Conservation (phyloP, 2,797 vertebrate genomes). For the Crypturellus tataupa region DNA sequence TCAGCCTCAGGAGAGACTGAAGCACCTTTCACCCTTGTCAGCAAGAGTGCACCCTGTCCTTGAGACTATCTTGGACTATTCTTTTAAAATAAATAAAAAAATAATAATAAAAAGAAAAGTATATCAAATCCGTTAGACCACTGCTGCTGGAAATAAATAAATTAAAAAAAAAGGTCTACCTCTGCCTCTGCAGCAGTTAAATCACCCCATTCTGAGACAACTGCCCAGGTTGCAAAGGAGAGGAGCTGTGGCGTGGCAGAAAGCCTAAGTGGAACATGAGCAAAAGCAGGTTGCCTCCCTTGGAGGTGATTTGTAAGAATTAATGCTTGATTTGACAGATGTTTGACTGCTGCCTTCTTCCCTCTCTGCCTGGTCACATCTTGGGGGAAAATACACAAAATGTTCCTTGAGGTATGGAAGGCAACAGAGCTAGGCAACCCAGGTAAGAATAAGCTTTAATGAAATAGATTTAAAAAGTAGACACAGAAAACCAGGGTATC, state of each 20-base stretch:
- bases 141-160: neutral
- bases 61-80: neutral
- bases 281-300: neutral
- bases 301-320: slow-evolving; percentile 1
- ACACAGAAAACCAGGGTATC: slow-evolving; percentile 19
- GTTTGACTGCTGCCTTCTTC: neutral
- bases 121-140: slow-evolving; percentile 21
- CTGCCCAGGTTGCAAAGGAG: neutral
- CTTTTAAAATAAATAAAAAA: too few species aligned
- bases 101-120: neutral
- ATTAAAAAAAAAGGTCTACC: neutral
- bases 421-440: neutral
- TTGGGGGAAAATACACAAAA: neutral
- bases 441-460: slow-evolving; percentile 33
- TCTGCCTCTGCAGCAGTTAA: neutral
- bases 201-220: slow-evolving; percentile 21
- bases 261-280: neutral
- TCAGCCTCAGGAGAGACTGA: neutral
- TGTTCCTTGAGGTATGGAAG: neutral
- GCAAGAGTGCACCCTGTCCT: neutral
- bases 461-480: neutral
- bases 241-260: neutral
- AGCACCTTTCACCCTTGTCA: neutral
- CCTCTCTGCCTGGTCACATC: neutral
- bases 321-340: neutral